Percentiles rank a stretch among this genome's conserved stretches.
Evolutionary conservation across 1,140 invertebrate genomes (phyloP).

Genomic region (Sarcophaga peregrina): DNA sequence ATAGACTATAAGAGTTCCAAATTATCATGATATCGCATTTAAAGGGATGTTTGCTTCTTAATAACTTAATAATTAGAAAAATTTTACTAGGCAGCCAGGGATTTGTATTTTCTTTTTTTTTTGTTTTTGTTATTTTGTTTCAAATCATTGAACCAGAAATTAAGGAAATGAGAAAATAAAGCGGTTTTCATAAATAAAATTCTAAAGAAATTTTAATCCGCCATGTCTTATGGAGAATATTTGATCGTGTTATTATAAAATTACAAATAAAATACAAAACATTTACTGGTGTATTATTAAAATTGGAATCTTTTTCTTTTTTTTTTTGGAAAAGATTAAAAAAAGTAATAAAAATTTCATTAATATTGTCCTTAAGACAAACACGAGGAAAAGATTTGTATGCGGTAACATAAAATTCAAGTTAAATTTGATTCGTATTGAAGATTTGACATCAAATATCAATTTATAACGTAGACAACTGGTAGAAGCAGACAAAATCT

Average conservation of each 20-base stretch:
- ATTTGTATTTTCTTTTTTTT: too few relatives aligned
- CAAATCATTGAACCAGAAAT: slow-evolving; percentile 18
- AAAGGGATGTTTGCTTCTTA: neutral
- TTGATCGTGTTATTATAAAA: neutral
- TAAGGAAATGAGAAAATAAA: neutral
- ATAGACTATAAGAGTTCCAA: neutral
- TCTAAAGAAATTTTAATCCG: neutral
- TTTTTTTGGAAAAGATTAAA: too few relatives aligned
- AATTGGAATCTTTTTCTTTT: too few relatives aligned
- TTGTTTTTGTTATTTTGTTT: too few relatives aligned
- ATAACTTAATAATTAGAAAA: slow-evolving; percentile 1
- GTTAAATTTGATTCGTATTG: too few relatives aligned
- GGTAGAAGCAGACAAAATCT: too few relatives aligned
- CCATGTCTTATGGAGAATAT: neutral
- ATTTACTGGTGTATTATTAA: neutral
- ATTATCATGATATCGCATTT: neutral
- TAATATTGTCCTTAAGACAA: too few relatives aligned
- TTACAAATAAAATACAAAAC: neutral
- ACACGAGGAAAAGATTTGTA: too few relatives aligned
- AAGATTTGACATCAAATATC: too few relatives aligned
- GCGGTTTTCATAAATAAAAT: neutral
- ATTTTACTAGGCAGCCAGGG: neutral
- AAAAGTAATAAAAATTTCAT: too few relatives aligned
- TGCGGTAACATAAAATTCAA: too few relatives aligned
- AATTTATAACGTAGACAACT: too few relatives aligned